phyloP scores from a whole-genome alignment of 2,113 vertebrate species.

The Mastomys coucha region DNA sequence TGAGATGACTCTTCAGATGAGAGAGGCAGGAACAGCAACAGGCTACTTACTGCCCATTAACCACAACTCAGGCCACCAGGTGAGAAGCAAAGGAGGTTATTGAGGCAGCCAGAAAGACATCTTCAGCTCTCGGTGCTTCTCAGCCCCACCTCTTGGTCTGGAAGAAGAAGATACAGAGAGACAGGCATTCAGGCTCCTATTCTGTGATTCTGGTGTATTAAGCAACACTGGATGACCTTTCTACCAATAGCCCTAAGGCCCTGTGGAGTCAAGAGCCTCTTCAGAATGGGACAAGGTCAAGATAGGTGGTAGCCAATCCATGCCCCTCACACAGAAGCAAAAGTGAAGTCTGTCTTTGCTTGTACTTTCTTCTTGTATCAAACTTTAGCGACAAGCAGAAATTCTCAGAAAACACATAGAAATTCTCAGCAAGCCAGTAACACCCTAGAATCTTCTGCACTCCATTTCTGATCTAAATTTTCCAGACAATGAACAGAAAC shows the following conservation, averaged over 20 bases:
- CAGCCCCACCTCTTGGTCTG: not conserved
- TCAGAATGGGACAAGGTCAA: not conserved
- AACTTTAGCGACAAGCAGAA: not conserved
- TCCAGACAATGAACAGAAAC: not conserved
- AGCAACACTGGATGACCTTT: not conserved
- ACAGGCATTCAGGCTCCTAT: fast-evolving
- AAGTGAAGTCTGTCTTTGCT: not conserved
- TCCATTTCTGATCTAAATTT: too few relatives aligned
- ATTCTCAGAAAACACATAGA: not conserved
- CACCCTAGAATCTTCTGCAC: too few relatives aligned
- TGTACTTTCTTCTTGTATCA: not conserved
- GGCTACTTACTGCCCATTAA: not conserved
- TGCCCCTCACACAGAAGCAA: too few relatives aligned
- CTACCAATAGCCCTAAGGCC: fast-evolving
- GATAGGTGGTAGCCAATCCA: fast-evolving
- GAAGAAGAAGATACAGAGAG: not conserved
- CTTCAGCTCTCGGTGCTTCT: fast-evolving
- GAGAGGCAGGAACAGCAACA: not conserved
- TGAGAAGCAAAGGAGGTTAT: not conserved
- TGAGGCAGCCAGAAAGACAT: fast-evolving
- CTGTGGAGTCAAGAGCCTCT: too few relatives aligned
- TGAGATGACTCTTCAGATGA: not conserved
- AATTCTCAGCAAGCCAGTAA: not conserved
- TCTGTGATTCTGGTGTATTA: not conserved
- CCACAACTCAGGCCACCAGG: not conserved